A percentile compares a stretch with the other conserved stretches of the same genome.
These are phyloP conservation scores for Polyergus mexicanus DNA, from an alignment of 1,140 invertebrate genomes.

Conservation along the genomic window DNA sequence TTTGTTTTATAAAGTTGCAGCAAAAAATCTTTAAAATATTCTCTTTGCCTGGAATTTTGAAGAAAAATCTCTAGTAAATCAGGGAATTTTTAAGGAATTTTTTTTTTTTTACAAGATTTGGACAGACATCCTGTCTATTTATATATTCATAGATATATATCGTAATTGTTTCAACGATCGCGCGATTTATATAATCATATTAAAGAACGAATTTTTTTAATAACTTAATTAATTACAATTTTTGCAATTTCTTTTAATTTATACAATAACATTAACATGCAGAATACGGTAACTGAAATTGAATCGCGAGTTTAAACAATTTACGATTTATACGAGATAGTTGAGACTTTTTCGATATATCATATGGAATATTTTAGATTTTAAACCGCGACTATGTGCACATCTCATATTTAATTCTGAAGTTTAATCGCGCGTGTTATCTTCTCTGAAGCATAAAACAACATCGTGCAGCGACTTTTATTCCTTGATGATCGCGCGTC, in stretches of 20 bases:
- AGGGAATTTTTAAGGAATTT: too few relatives aligned
- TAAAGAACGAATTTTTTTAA: not conserved
- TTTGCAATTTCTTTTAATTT: not conserved
- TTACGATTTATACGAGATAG: not conserved
- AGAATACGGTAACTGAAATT: not conserved
- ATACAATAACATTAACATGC: not conserved
- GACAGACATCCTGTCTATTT: too few relatives aligned
- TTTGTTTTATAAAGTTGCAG: too few relatives aligned
- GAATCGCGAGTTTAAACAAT: not conserved
- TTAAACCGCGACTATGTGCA: not conserved
- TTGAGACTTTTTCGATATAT: slow-evolving; percentile 6
- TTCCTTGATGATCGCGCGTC: slow-evolving; percentile 6
- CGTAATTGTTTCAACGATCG: not conserved
- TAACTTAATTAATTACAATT: not conserved
- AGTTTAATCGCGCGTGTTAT: slow-evolving; percentile 4
- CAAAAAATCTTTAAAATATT: too few relatives aligned
- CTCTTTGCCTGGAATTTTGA: too few relatives aligned
- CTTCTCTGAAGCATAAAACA: not conserved
- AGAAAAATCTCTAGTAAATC: too few relatives aligned
- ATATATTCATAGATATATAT: not conserved
- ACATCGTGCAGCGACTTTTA: not conserved
- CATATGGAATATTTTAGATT: not conserved
- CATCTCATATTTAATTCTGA: slow-evolving; percentile 12
- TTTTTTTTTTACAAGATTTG: too few relatives aligned
- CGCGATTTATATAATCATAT: not conserved